phyloP scores from a whole-genome alignment of 2,888 invertebrate genomes.

The Lasioglossum leucozonium region DNA sequence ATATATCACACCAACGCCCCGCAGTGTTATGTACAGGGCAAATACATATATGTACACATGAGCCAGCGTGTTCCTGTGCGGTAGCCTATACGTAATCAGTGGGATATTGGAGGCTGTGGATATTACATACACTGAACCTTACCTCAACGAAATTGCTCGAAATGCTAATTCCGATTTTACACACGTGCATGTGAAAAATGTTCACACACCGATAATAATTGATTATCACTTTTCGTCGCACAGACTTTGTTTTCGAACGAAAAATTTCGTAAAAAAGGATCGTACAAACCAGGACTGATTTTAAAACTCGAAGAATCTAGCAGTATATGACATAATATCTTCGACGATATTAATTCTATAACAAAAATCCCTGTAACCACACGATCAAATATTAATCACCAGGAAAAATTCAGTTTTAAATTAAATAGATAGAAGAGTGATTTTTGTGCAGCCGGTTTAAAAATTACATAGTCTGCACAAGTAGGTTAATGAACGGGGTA shows the following conservation, averaged over 20 bases:
- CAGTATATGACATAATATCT: too few species aligned
- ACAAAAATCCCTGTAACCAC: too few species aligned
- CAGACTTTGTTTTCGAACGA: background rate
- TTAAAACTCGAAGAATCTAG: background rate
- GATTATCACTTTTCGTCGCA: background rate
- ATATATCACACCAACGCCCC: constrained; percentile 14
- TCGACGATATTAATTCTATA: background rate
- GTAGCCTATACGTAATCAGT: background rate
- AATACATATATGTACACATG: background rate
- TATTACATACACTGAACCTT: constrained; percentile 1
- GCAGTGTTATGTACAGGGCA: background rate
- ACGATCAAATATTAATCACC: too few species aligned
- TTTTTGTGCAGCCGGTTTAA: background rate
- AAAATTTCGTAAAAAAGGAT: too few species aligned
- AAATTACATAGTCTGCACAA: background rate
- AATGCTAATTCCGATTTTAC: background rate
- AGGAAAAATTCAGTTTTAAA: too few species aligned
- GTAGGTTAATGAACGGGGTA: background rate
- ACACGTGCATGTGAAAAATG: background rate
- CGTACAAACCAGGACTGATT: background rate
- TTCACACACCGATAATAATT: background rate
- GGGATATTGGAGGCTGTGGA: constrained; percentile 11
- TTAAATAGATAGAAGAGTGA: background rate
- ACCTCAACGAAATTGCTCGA: background rate
- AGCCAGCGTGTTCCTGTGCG: background rate